Base-by-base conservation (phyloP, 2,113 vertebrate genomes). In the Heptranchias perlo region DNA sequence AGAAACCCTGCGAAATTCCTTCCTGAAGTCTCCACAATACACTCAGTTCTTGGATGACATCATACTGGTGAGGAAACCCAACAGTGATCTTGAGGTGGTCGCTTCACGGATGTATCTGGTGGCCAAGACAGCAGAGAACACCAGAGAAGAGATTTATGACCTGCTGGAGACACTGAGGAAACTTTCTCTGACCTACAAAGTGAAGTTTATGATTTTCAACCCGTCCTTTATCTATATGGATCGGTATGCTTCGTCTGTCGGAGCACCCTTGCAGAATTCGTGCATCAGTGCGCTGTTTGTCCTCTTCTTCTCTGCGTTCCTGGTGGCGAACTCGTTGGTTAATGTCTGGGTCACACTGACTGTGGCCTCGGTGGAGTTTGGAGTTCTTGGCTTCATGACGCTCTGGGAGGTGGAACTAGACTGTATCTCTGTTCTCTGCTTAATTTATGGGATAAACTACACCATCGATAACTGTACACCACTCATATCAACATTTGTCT, bases 181-280 rank as follows among this genome's bases (percentile, higher is more conserved):
- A 96, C 97, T 99, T 96, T 99, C 99, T 0, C 98, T 99, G 96
- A 99, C 99, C 87, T 99, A 99, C 49, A 98, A 99, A 82, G 99
- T 99, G 96, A 99, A 99, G 97, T 99, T 99, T 97, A 98, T 99
- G 0, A 99, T 99, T 97, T 99, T 99, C 96, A 99, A 99, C 97
- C 99, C 99, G 0, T 99, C 99, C 0, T 99, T 99, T 96, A 99
- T 99, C 96, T 99, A 98, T 97, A 98, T 99, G 98, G 99, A 99
- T 97, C 98, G 99, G 97, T 99, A 99, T 0, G 98, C 99, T 14
- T 98, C 99, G n/a, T 99, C 99, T n/a, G 98, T 99, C 97, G 98
- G 99, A 97, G 99, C 98, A 4, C 99, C 99, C 7, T 97, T 99
- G 97, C 98, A 99, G 97, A 99, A 99, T 97, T 99, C 99, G 96